Conservation (phyloP, 2,888 invertebrate species). For the Napeogenes sylphis region DNA sequence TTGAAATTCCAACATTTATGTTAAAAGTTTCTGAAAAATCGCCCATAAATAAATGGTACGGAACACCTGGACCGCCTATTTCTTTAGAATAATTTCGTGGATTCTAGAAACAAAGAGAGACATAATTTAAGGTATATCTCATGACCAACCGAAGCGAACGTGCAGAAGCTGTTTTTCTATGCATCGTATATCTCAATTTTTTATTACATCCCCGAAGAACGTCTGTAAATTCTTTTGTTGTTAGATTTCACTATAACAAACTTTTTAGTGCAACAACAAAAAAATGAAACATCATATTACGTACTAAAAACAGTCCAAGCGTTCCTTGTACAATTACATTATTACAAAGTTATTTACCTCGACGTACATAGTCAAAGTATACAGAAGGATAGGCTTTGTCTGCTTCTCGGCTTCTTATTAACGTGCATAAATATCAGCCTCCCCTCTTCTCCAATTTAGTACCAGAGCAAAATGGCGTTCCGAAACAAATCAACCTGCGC, state of each 20-base stretch:
- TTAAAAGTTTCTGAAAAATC: conserved; percentile 21
- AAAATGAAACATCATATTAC: no score
- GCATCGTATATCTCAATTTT: no score
- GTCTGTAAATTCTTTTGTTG: no score
- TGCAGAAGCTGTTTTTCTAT: no score
- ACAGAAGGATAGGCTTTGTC: conserved; percentile 52
- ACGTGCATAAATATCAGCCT: conserved; percentile 70
- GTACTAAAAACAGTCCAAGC: not conserved
- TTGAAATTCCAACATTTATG: conserved; percentile 11
- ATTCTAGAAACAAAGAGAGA: conserved; percentile 76
- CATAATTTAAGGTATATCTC: conserved; percentile 37
- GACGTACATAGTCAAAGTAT: conserved; percentile 8
- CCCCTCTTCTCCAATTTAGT: conserved; percentile 55
- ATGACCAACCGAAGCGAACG: not conserved
- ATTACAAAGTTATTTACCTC: conserved; percentile 3
- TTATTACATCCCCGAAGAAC: no score
- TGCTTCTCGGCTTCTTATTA: conserved; percentile 64
- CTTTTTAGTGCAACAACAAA: no score
- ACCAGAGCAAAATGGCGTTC: conserved; percentile 44
- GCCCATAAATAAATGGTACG: conserved; percentile 31
- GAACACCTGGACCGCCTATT: conserved; percentile 37
- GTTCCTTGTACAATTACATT: not conserved
- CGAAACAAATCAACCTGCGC: conserved; percentile 56
- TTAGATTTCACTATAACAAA: no score
- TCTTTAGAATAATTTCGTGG: conserved; percentile 66